Evolutionary conservation across 2,797 vertebrate species (phyloP).

Genomic region (Adelosebastes latens): DNA sequence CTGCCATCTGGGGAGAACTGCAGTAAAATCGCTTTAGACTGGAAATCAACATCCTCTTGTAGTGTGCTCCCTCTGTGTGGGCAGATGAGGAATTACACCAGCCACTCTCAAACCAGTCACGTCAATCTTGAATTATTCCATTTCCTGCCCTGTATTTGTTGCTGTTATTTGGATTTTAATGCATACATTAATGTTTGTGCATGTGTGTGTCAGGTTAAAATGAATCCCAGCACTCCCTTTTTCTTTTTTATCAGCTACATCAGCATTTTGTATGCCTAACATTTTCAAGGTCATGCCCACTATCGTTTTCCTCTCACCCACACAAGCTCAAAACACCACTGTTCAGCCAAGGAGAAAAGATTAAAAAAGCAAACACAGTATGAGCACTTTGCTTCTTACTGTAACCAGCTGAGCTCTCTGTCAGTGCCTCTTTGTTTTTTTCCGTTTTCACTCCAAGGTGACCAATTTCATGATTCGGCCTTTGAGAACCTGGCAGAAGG

Average conservation of each 20-base stretch:
- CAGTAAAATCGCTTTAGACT: not conserved
- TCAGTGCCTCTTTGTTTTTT: not conserved
- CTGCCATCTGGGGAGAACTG: slow-evolving; percentile 23
- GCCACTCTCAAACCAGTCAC: not conserved
- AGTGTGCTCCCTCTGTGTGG: slow-evolving; percentile 5
- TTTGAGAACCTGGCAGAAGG: slow-evolving; percentile 33
- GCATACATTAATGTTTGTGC: not conserved
- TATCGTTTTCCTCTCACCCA: not conserved
- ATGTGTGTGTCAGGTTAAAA: not conserved
- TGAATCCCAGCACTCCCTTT: not conserved
- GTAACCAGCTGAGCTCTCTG: not conserved
- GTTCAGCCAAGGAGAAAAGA: slow-evolving; percentile 19
- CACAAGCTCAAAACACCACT: not conserved
- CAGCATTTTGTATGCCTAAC: not conserved
- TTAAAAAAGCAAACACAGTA: slow-evolving; percentile 37
- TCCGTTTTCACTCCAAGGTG: not conserved
- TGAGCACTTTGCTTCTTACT: not conserved
- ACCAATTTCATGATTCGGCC: not conserved
- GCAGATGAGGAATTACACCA: slow-evolving; percentile 26
- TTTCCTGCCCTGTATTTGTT: not conserved
- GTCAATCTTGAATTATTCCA: not conserved
- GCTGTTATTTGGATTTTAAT: too few relatives aligned
- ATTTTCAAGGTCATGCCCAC: slow-evolving; percentile 44
- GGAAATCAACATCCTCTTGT: not conserved
- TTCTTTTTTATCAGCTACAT: slow-evolving; percentile 22